Percentiles rank a stretch among this genome's conserved stretches.
These are phyloP conservation scores for Amiota mariae DNA, from an alignment of 2,888 invertebrate species.

Conservation along the genomic window DNA sequence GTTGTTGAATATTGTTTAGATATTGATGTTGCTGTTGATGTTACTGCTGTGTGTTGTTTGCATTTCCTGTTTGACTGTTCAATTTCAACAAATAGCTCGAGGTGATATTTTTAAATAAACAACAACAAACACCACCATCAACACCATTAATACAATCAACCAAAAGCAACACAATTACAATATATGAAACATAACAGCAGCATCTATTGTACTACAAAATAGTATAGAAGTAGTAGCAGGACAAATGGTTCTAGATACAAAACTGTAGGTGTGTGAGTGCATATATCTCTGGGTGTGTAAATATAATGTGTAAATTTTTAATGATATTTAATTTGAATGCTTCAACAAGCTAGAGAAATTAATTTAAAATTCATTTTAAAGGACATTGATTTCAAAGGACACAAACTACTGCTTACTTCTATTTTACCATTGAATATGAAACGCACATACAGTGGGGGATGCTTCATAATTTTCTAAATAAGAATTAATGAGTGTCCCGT, in stretches of 20 bases:
- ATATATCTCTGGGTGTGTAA: background rate
- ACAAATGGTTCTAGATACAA: background rate
- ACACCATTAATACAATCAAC: constrained; percentile 6
- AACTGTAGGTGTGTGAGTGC: background rate
- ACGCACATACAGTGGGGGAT: background rate
- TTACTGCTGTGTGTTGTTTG: constrained; percentile 8
- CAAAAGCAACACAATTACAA: background rate
- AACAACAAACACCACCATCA: background rate
- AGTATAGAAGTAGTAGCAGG: background rate
- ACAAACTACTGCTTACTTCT: background rate
- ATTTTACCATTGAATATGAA: constrained; percentile 5
- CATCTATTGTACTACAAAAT: background rate
- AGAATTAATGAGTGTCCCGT: background rate
- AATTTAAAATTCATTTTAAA: background rate
- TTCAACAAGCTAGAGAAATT: background rate
- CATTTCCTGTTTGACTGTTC: constrained; percentile 28
- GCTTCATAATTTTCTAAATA: constrained; percentile 10
- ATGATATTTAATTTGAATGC: constrained; percentile 17
- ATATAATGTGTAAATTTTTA: background rate
- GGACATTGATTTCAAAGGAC: background rate
- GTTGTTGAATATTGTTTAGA: constrained; percentile 1
- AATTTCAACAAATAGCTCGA: constrained; percentile 28
- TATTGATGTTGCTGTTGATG: background rate
- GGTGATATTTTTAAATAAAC: constrained; percentile 13
- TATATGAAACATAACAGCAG: background rate